These are phyloP conservation scores for Chelmon rostratus DNA, from an alignment of 2,797 vertebrate genomes.

Conservation along the genomic window DNA sequence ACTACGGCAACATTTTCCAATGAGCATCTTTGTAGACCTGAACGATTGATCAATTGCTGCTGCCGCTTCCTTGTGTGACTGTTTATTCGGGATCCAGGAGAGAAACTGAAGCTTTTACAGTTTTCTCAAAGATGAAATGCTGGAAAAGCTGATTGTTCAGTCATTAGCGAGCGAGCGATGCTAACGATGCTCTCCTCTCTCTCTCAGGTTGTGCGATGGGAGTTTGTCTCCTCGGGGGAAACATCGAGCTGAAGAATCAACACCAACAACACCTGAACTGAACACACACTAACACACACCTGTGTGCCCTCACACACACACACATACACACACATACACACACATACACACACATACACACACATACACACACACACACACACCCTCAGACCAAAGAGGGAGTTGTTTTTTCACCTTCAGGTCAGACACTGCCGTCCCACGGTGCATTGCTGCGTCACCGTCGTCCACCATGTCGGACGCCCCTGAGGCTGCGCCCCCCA, in stretches of 20 bases:
- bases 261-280: conserved; percentile 56
- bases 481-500: conserved; percentile 90
- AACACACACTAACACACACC: conserved; percentile 46
- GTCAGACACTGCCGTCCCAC: conserved; percentile 66
- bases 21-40: too few relatives aligned
- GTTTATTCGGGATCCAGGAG: too few relatives aligned
- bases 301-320: conserved; percentile 7
- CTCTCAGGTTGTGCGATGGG: conserved; percentile 76
- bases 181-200: conserved; percentile 19
- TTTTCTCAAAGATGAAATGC: too few relatives aligned
- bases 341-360: conserved; percentile 31
- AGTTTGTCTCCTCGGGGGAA: conserved; percentile 60
- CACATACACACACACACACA: conserved; percentile 24
- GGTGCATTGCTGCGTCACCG: conserved; percentile 63
- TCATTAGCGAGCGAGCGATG: not conserved
- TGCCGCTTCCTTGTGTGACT: too few relatives aligned
- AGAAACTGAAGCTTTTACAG: too few relatives aligned
- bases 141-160: not conserved
- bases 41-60: too few relatives aligned
- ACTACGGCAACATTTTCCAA: too few relatives aligned
- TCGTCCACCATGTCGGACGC: conserved; percentile 90
- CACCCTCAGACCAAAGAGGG: conserved; percentile 52
- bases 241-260: conserved; percentile 52
- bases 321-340: conserved; percentile 26
- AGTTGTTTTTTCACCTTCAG: conserved; percentile 57